Evolutionary conservation across 1,140 invertebrate genomes (phyloP), one percentile per base, ranked within the genome.

Genomic region (Caerostris extrusa): DNA sequence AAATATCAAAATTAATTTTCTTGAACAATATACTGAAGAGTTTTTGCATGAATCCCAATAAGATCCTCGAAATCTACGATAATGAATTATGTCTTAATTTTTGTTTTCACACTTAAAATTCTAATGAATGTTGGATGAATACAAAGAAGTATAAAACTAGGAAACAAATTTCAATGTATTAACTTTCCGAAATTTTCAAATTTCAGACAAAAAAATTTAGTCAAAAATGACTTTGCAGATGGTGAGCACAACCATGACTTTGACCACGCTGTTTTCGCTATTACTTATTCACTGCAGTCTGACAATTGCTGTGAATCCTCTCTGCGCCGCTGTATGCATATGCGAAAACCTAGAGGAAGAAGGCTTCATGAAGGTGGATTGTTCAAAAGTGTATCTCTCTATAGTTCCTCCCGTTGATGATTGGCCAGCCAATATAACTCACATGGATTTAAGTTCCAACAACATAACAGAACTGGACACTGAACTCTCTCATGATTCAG

Each of bases 361-460:
- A 19, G 14, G 34, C 3, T 34, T n/a, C 7, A 7, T 82, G 7
- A 82, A 64, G 17, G 0, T 88, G 3, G 90, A 77, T 19, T 94
- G 94, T n/a, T 87, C 83, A 1, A 77, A 56, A 34, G 56, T 60
- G 7, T 55, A 88, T 3, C 55, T 92, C 19, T 55, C 58, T 3
- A 92, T 91, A n/a, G 85, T 94, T 0, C 94, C 94, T 4, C 82
- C 94, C 10, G 17, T 94, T 2, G 56, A 77, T 7, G 60, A 85
- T 34, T 94, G 94, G 94, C 90, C 86, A 19, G 19, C 14, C 3
- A 94, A 94, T n/a, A 58, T 90, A 5, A 91, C 88, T 50, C 82
- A 93, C 58, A 87, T 94, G 90, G 94, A 94, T 17, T 61, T 94
- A 3, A 93, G 71, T 85, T 60, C 60, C 5, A 94, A 94, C 58